A percentile compares a stretch with the other conserved stretches of the same genome.
Evolutionary conservation across 2,113 vertebrate species (phyloP).

Genomic region (Mesocricetus auratus): DNA sequence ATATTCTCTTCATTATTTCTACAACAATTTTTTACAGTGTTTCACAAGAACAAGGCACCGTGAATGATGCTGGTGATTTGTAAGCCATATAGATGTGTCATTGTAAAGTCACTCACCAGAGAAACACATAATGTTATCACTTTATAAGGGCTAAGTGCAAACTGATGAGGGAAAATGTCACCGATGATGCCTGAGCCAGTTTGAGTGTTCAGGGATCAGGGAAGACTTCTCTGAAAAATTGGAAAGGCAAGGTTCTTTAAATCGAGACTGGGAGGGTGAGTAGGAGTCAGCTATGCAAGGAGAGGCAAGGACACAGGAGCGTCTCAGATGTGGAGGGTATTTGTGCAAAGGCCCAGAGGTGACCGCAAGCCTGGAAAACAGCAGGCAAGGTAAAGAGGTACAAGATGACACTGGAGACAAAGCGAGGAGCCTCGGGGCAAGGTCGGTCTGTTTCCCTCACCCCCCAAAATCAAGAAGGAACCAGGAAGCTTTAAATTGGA

Average conservation of each 20-base stretch:
- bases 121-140: background rate
- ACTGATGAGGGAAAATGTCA: background rate
- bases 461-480: background rate
- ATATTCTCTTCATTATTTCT: constrained; percentile 22
- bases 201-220: background rate
- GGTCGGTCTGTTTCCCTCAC: background rate
- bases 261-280: background rate
- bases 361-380: background rate
- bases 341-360: constrained; percentile 3
- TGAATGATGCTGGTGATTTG: background rate
- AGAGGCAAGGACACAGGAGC: background rate
- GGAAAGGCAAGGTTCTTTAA: background rate
- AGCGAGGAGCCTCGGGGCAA: background rate
- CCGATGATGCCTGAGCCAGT: background rate
- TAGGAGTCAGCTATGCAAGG: background rate
- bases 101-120: constrained; percentile 2
- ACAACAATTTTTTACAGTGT: background rate
- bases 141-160: background rate
- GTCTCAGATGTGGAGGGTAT: background rate
- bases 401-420: constrained; percentile 7
- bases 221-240: constrained; percentile 4
- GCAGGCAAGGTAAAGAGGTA: background rate
- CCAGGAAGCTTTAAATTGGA: background rate
- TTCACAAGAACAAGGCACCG: background rate
- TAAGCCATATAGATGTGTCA: background rate